Evolutionary conservation across 2,797 vertebrate genomes (phyloP), one percentile per base, ranked within the genome.

Genomic region (Neosalanx taihuensis): DNA sequence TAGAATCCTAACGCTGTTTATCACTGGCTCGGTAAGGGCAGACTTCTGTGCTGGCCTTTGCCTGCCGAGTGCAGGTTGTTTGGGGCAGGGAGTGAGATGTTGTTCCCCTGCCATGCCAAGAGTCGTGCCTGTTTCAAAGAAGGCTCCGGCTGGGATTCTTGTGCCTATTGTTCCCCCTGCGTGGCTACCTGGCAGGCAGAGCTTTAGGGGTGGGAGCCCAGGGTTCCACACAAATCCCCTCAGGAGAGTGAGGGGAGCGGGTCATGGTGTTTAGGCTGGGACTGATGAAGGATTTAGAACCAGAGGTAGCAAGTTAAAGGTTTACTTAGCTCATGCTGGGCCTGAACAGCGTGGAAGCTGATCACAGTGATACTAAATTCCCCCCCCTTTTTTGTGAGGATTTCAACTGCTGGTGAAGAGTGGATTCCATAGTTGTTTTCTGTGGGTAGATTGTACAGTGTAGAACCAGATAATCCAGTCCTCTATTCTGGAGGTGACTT

Each of bases 131-230:
- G 33, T 79, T 73, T 69, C 53, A 73, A 79, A 81, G 18, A 57
- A 69, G 59, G 67, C 64, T 35, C 15, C 77, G 37, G 65, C 77
- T 60, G 82, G 71, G 53, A 83, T 81, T 77, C 78, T 72, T 79
- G 13, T 71, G 74, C 73, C 87, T 81, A 73, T 86, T 88, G 76
- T 86, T 86, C 69, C 79, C 72, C 72, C 77, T 62, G 61, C 57
- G 67, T 64, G 3, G 5, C 60, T 68, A 72, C 76, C 68, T 74
- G 71, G 61, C 49, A 70, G 35, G 29, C 33, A 67, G 57, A 17
- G 46, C 20, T 76, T 59, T 58, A 56, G 72, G 79, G 76, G 65
- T 58, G 23, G 41, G 58, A 69, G 64, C 37, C 64, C 68, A 64
- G 51, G 60, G 82, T 72, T 83, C 58, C 67, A 65, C 61, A 73